Evolutionary conservation across 1,140 invertebrate genomes (phyloP).

Genomic region (Melanaphis sacchari): DNA sequence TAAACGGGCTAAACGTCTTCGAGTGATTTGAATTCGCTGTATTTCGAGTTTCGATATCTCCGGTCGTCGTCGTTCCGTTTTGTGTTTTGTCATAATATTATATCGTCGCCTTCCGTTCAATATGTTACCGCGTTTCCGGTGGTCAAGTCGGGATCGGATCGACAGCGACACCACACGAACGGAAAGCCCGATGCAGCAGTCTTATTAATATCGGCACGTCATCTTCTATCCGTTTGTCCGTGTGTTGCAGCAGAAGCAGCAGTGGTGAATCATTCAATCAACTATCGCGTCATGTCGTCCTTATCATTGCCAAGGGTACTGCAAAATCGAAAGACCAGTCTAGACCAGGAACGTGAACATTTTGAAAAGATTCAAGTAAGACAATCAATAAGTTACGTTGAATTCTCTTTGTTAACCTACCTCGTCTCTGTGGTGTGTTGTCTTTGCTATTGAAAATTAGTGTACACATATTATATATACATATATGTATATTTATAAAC

Average conservation of each 20-base stretch:
- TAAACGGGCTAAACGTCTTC: not conserved
- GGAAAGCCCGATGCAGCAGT: not conserved
- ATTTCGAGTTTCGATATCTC: not conserved
- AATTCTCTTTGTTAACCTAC: not conserved
- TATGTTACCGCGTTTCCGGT: not conserved
- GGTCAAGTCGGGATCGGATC: not conserved
- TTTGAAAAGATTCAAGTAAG: slow-evolving; percentile 80
- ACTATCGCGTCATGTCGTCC: slow-evolving; percentile 70
- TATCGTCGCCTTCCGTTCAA: not conserved
- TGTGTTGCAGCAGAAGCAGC: not conserved
- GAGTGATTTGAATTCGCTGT: not conserved
- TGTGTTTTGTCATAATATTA: not conserved
- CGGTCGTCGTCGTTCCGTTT: not conserved
- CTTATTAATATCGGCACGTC: not conserved
- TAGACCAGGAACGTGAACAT: slow-evolving; percentile 76
- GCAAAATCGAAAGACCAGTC: slow-evolving; percentile 75
- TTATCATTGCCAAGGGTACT: slow-evolving; percentile 75
- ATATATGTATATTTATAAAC: not conserved
- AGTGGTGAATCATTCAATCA: not conserved
- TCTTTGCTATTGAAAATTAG: not conserved
- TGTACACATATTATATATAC: not conserved
- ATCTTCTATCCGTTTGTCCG: not conserved
- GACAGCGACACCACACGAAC: not conserved
- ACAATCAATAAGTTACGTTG: not conserved
- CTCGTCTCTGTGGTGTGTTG: not conserved